Conservation (phyloP, 2,888 invertebrate genomes). For the Noctuana brunneofusca region DNA sequence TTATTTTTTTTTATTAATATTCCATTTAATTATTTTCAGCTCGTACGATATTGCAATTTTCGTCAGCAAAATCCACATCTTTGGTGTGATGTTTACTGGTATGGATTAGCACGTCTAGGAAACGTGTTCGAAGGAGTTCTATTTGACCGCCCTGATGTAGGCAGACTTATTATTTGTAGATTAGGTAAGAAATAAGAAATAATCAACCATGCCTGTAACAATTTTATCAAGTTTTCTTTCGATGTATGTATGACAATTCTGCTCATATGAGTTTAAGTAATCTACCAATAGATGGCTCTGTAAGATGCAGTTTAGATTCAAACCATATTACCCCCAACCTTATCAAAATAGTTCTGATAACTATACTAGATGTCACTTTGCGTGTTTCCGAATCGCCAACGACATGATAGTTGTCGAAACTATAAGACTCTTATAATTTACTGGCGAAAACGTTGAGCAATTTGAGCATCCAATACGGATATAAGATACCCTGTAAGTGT, state of each 20-base stretch:
- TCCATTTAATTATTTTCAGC: constrained; percentile 65
- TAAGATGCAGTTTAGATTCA: not conserved
- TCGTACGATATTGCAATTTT: constrained; percentile 88
- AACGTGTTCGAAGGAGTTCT: constrained; percentile 85
- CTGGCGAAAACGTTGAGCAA: too few relatives aligned
- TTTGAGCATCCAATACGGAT: too few relatives aligned
- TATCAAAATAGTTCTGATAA: not conserved
- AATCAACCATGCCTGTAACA: not conserved
- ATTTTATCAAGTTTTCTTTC: not conserved
- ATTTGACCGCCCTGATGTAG: constrained; percentile 73
- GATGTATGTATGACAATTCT: too few relatives aligned
- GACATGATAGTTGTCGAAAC: not conserved
- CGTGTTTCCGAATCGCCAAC: constrained; percentile 16
- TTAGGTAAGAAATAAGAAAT: constrained; percentile 73
- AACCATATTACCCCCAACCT: not conserved
- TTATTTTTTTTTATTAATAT: not conserved
- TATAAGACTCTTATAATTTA: constrained; percentile 11
- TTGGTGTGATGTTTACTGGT: constrained; percentile 86
- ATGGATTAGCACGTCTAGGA: constrained; percentile 84
- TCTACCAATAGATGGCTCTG: not conserved
- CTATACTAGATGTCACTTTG: constrained; percentile 25
- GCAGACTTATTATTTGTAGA: constrained; percentile 87
- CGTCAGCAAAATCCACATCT: constrained; percentile 87
- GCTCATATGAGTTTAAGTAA: not conserved
- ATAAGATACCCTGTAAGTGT: too few relatives aligned